Percentiles rank a stretch among this genome's conserved stretches.
Conservation (phyloP, 2,888 invertebrate species). For the Aphodius sticticus region DNA sequence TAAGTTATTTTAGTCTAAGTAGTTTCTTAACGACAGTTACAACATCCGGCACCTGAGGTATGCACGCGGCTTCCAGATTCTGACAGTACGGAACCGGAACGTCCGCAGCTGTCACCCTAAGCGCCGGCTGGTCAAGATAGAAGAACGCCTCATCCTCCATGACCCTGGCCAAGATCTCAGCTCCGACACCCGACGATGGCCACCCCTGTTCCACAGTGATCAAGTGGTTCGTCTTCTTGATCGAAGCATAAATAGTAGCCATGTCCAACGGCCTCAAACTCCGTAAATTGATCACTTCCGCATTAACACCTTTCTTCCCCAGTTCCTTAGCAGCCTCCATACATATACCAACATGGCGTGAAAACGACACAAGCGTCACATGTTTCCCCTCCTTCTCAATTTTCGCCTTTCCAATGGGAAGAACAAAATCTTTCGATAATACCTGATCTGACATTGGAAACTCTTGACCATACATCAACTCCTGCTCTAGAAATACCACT, state of each 20-base stretch:
- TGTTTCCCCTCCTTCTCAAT: conserved; percentile 69
- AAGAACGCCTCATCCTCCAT: conserved; percentile 95
- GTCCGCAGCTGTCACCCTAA: conserved; percentile 92
- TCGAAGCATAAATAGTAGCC: conserved; percentile 79
- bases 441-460: conserved; percentile 83
- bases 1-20: conserved; percentile 67
- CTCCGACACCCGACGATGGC: conserved; percentile 94
- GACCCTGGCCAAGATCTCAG: conserved; percentile 91
- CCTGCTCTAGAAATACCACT: conserved; percentile 71
- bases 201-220: conserved; percentile 96
- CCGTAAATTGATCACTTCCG: conserved; percentile 93
- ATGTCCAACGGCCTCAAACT: conserved; percentile 89
- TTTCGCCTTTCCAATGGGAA: conserved; percentile 83
- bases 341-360: conserved; percentile 84
- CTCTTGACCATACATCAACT: conserved; percentile 66
- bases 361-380: conserved; percentile 90
- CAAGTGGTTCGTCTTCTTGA: conserved; percentile 94
- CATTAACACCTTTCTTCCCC: conserved; percentile 86
- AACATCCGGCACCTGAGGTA: conserved; percentile 80
- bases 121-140: conserved; percentile 94
- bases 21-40: conserved; percentile 80
- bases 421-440: conserved; percentile 79
- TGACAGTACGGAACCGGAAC: conserved; percentile 97
- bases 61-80: conserved; percentile 77
- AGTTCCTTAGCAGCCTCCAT: conserved; percentile 89